phyloP scores from a whole-genome alignment of 2,797 vertebrate species.

The Ptychadena robeensis region DNA sequence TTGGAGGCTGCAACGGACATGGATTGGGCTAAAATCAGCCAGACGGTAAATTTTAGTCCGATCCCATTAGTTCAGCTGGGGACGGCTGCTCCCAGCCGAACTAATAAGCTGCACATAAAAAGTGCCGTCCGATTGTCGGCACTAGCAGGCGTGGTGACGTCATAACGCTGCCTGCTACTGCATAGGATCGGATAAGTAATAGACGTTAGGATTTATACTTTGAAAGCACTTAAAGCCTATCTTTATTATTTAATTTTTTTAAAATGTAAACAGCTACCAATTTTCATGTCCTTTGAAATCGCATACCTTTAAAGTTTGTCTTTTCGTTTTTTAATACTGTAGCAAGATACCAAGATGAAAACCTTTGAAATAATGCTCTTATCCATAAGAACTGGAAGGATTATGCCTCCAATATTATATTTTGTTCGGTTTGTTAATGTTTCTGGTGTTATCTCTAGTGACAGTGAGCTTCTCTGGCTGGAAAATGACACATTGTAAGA shows the following conservation, averaged over 20 bases:
- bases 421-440: slow-evolving; percentile 46
- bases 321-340: not conserved
- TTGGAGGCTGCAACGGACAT: no score
- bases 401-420: slow-evolving; percentile 35
- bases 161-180: no score
- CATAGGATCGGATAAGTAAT: no score
- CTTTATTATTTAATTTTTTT: not conserved
- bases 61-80: no score
- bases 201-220: not conserved
- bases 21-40: no score
- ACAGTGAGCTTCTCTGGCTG: slow-evolving; percentile 54
- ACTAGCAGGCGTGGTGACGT: no score
- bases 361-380: slow-evolving; percentile 6
- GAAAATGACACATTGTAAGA: slow-evolving; percentile 56
- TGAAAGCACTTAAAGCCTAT: not conserved
- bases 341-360: not conserved
- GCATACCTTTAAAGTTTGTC: not conserved
- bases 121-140: no score
- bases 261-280: not conserved
- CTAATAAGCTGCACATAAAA: no score
- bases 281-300: not conserved
- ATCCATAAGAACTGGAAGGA: slow-evolving; percentile 25
- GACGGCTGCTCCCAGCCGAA: no score
- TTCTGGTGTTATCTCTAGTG: slow-evolving; percentile 58
- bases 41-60: no score